Percentiles rank a stretch among this genome's conserved stretches.
Conservation (phyloP, 2,888 invertebrate genomes). For the Acronicta alni region DNA sequence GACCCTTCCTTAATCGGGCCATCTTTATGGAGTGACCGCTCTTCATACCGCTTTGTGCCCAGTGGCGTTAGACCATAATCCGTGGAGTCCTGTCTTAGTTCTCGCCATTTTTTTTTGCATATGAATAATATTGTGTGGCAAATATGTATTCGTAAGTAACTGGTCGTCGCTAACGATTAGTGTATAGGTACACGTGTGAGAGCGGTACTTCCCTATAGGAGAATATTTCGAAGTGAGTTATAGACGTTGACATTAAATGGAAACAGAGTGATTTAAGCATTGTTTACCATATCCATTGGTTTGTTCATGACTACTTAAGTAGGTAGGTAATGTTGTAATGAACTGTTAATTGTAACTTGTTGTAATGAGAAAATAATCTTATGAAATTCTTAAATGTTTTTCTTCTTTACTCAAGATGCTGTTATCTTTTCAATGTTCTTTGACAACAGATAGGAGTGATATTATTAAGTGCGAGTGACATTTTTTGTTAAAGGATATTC, state of each 20-base stretch:
- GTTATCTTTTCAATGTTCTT: background rate
- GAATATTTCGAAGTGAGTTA: slow-evolving; percentile 24
- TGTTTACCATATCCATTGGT: slow-evolving; percentile 20
- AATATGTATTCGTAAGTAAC: slow-evolving; percentile 55
- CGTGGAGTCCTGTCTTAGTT: slow-evolving; percentile 71
- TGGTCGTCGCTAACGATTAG: slow-evolving; percentile 30
- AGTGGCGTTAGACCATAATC: slow-evolving; percentile 87
- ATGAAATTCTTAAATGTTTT: background rate
- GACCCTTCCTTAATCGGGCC: slow-evolving; percentile 80
- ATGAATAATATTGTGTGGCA: slow-evolving; percentile 74
- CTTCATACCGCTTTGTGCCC: slow-evolving; percentile 75
- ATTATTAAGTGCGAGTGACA: too few relatives aligned
- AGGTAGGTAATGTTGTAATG: too few relatives aligned
- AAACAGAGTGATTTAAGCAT: slow-evolving; percentile 12
- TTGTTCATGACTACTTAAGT: slow-evolving; percentile 7
- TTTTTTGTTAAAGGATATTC: too few relatives aligned
- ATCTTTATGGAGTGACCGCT: slow-evolving; percentile 87
- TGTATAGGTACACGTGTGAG: slow-evolving; percentile 42
- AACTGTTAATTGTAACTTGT: too few relatives aligned
- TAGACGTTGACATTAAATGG: slow-evolving; percentile 5
- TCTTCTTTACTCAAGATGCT: background rate
- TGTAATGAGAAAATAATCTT: background rate
- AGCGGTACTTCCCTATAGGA: slow-evolving; percentile 36
- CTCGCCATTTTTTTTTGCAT: slow-evolving; percentile 78
- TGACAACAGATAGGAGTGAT: too few relatives aligned